These are phyloP conservation scores for Pentalonia nigronervosa DNA, from an alignment of 1,140 invertebrate species.

Conservation along the genomic window DNA sequence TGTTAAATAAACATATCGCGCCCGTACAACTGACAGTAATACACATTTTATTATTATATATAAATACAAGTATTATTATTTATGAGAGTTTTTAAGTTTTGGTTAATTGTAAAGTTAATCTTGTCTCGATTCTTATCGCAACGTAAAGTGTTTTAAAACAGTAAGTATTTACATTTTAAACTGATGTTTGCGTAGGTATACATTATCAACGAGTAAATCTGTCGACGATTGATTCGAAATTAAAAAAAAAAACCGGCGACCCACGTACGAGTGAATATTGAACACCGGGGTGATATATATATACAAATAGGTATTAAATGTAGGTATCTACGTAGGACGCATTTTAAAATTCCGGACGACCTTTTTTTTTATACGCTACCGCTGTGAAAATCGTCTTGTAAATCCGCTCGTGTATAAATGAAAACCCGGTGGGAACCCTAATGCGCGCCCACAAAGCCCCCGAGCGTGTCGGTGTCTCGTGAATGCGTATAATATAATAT, in stretches of 20 bases:
- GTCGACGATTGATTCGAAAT: not conserved
- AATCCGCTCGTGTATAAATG: not conserved
- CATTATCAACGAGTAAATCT: not conserved
- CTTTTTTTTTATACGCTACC: not conserved
- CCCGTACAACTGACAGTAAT: too few species aligned
- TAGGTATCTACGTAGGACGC: not conserved
- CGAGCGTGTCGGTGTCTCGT: not conserved
- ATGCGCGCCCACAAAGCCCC: not conserved
- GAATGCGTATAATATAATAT: not conserved
- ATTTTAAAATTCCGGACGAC: not conserved
- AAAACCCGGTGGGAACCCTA: not conserved
- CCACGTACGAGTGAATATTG: not conserved
- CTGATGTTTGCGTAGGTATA: not conserved
- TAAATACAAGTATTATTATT: not conserved
- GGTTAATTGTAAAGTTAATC: not conserved
- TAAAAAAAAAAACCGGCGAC: not conserved
- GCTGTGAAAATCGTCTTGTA: not conserved
- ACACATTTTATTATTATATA: not conserved
- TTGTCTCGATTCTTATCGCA: not conserved
- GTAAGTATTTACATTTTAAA: not conserved
- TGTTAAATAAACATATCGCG: too few species aligned
- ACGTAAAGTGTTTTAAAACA: not conserved
- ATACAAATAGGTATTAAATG: not conserved
- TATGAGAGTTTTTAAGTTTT: slow-evolving; percentile 9
- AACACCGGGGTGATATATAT: not conserved